Evolutionary conservation across 2,888 invertebrate genomes (phyloP).

Genomic region (Tiliacea aurago): DNA sequence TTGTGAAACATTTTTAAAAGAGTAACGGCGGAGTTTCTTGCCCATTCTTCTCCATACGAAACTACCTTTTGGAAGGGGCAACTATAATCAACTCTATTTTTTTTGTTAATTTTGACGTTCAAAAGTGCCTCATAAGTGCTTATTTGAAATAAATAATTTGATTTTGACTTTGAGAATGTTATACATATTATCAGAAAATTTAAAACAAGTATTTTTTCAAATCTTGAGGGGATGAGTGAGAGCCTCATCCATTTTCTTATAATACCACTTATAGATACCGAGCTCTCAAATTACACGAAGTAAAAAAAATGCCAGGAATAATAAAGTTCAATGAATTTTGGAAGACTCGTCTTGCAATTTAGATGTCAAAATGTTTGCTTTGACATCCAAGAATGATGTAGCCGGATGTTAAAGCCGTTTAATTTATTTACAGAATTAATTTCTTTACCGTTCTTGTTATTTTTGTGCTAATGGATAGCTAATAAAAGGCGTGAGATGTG

Average conservation of each 20-base stretch:
- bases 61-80: no score
- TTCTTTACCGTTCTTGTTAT: conserved; percentile 1
- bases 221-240: no score
- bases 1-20: no score
- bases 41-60: no score
- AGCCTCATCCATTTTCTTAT: neutral
- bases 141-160: no score
- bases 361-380: conserved; percentile 39
- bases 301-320: conserved; percentile 18
- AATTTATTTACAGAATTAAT: conserved; percentile 27
- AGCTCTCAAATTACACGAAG: conserved; percentile 26
- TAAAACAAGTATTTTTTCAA: conserved; percentile 41
- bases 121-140: no score
- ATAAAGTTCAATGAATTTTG: conserved; percentile 18
- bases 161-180: no score
- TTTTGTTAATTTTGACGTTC: no score
- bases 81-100: no score
- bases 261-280: conserved; percentile 24
- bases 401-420: conserved; percentile 12
- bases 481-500: conserved; percentile 10
- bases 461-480: conserved; percentile 13
- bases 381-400: conserved; percentile 29
- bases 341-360: conserved; percentile 10
- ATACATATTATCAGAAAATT: conserved; percentile 1
- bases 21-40: no score